Conservation (phyloP, 2,113 vertebrate genomes). For the Chascanopsetta lugubris region DNA sequence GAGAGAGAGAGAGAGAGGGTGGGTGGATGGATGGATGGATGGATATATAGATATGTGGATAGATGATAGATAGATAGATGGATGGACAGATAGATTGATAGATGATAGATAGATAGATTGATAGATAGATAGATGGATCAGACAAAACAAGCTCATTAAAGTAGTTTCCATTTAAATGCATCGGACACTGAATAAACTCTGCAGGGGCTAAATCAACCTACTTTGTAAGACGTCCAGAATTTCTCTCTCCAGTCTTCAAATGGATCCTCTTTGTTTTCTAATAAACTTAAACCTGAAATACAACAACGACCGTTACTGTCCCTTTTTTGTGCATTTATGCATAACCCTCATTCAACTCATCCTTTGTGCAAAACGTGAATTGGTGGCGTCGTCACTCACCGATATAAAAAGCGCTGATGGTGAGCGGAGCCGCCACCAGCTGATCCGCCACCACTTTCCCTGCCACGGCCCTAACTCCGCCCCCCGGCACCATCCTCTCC, state of each 20-base stretch:
- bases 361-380: too few relatives aligned
- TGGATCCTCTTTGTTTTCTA: constrained; percentile 78
- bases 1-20: constrained; percentile 45
- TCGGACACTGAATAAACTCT: background rate
- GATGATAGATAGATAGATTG: too few relatives aligned
- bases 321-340: background rate
- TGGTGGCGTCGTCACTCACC: too few relatives aligned
- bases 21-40: background rate
- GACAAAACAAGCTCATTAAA: too few relatives aligned
- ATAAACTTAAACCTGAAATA: constrained; percentile 81
- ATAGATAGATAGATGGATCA: too few relatives aligned
- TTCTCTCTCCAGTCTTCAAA: constrained; percentile 82
- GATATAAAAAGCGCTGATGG: constrained; percentile 84
- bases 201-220: constrained; percentile 14
- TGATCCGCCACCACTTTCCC: constrained; percentile 83
- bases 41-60: too few relatives aligned
- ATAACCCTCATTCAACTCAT: background rate
- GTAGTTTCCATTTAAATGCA: too few relatives aligned
- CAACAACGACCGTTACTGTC: too few relatives aligned
- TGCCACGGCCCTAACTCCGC: constrained; percentile 63
- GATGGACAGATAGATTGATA: too few relatives aligned
- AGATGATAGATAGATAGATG: too few relatives aligned
- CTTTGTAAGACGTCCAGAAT: constrained; percentile 84
- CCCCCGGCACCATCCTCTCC: constrained; percentile 80
- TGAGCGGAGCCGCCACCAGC: constrained; percentile 79